phyloP scores from a whole-genome alignment of 2,888 invertebrate genomes.

The Nesidiocoris tenuis region DNA sequence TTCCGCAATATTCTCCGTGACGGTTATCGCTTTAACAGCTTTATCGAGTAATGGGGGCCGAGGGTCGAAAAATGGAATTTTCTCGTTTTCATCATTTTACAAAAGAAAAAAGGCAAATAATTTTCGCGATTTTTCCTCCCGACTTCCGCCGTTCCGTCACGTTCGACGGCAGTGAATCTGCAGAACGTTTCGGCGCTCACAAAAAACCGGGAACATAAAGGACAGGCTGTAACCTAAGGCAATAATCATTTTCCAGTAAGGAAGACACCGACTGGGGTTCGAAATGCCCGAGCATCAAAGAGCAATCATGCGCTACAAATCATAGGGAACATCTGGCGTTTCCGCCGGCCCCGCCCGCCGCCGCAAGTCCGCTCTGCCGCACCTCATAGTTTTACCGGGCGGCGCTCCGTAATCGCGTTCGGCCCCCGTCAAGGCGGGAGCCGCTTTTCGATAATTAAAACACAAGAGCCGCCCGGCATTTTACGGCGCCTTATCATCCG shows the following conservation, averaged over 20 bases:
- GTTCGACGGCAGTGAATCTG: constrained; percentile 16
- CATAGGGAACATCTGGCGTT: constrained; percentile 37
- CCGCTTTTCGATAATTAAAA: constrained; percentile 23
- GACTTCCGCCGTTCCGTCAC: neutral
- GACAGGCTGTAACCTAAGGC: constrained; percentile 44
- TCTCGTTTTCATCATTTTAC: too few relatives aligned
- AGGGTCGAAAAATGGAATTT: too few relatives aligned
- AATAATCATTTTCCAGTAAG: constrained; percentile 47
- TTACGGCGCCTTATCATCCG: constrained; percentile 17
- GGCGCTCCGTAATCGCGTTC: constrained; percentile 31
- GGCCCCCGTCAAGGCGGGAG: neutral
- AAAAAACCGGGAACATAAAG: constrained; percentile 41
- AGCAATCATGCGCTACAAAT: constrained; percentile 46
- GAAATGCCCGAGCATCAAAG: constrained; percentile 42
- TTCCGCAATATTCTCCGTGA: too few relatives aligned
- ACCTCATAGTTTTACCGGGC: constrained; percentile 31
- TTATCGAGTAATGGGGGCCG: too few relatives aligned
- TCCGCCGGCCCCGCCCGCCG: constrained; percentile 10
- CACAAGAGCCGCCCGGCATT: constrained; percentile 1
- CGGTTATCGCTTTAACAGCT: too few relatives aligned
- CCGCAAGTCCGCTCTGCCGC: constrained; percentile 5
- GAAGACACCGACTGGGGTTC: neutral
- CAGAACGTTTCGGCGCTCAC: neutral
- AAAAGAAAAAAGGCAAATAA: too few relatives aligned
- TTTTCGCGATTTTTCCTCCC: too few relatives aligned